A percentile compares a stretch with the other conserved stretches of the same genome.
Evolutionary conservation across 2,888 invertebrate genomes (phyloP).

Genomic region (Metellina segmentata): DNA sequence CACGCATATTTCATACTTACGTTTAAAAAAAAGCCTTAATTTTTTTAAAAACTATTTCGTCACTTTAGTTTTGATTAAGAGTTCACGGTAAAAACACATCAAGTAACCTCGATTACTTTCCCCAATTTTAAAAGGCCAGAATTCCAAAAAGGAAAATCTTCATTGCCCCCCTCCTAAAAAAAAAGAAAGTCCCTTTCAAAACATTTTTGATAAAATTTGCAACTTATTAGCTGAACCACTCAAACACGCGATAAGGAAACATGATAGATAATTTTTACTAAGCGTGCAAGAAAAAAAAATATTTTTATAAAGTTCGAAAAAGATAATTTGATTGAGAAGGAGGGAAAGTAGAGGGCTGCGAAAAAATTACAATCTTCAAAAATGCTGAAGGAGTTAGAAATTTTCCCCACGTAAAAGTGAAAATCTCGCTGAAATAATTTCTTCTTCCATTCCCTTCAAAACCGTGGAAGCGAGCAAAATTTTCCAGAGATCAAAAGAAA

Average conservation of each 20-base stretch:
- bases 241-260: background rate
- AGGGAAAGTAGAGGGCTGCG: background rate
- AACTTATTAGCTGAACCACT: background rate
- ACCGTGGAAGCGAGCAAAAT: slow-evolving; percentile 30
- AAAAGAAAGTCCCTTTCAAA: background rate
- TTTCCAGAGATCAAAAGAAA: slow-evolving; percentile 39
- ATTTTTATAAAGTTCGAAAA: background rate
- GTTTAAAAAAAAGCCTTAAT: no score
- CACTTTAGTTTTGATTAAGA: background rate
- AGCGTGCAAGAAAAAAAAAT: background rate
- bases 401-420: slow-evolving; percentile 18
- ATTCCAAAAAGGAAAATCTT: no score
- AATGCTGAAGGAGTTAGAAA: slow-evolving; percentile 33
- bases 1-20: no score
- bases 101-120: background rate
- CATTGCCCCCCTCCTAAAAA: no score
- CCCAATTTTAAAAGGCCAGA: no score
- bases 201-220: background rate
- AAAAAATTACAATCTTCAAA: slow-evolving; percentile 12
- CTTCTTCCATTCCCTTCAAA: slow-evolving; percentile 15
- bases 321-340: background rate
- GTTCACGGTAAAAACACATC: background rate
- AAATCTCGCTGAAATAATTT: background rate
- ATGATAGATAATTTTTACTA: background rate
- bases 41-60: background rate